These are phyloP conservation scores for Agapornis roseicollis DNA, from an alignment of 2,113 vertebrate genomes.

Conservation along the genomic window DNA sequence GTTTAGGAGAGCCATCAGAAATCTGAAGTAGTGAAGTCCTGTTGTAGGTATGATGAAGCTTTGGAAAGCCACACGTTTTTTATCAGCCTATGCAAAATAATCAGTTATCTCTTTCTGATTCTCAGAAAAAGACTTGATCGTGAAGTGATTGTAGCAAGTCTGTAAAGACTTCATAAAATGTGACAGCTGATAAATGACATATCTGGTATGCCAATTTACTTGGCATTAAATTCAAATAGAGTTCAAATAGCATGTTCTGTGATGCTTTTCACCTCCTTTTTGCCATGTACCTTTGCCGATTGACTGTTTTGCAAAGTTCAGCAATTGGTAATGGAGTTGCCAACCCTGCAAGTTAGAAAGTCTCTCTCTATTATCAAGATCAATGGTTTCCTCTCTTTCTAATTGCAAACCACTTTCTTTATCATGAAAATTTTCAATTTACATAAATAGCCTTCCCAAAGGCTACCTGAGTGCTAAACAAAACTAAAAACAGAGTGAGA, in stretches of 20 bases:
- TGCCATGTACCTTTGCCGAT: neutral
- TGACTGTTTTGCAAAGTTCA: neutral
- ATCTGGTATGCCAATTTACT: neutral
- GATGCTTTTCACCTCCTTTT: neutral
- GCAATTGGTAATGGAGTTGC: neutral
- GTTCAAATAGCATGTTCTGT: neutral
- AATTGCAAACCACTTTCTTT: slow-evolving; percentile 17
- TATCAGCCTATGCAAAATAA: neutral
- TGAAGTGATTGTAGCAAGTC: neutral
- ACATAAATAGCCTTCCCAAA: neutral
- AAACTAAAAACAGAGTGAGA: neutral
- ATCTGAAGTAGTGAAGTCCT: neutral
- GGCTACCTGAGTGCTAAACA: neutral
- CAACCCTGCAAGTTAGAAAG: neutral
- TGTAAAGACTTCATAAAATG: neutral
- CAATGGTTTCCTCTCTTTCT: neutral
- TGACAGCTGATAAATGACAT: neutral
- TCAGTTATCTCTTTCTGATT: neutral
- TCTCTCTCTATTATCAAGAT: neutral
- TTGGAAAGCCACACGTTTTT: neutral
- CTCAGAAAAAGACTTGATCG: neutral
- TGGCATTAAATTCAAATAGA: neutral
- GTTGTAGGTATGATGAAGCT: neutral
- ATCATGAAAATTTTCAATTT: slow-evolving; percentile 12
- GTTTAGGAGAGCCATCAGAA: neutral